Base-by-base conservation (phyloP, 2,113 vertebrate species). In the Sander lucioperca region DNA sequence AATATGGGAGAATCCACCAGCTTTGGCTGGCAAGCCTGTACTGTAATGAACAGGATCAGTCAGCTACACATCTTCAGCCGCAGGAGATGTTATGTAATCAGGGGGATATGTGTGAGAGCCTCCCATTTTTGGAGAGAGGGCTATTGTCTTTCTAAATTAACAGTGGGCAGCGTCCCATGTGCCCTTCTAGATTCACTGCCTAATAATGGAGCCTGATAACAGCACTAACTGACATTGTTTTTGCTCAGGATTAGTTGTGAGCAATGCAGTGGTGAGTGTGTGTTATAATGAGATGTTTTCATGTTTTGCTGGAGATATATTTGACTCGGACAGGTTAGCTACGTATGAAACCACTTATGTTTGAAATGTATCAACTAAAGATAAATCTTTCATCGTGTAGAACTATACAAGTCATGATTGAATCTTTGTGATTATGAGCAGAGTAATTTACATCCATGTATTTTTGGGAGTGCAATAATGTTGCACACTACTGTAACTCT, bases 61-160 rank as follows among this genome's bases (percentile, higher is more conserved):
- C 61, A 62, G 72, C 79, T 74, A 45, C 62, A 61, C 33, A 74
- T 77, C 71, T 68, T 75, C 48, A 70, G 63, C 84, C 25, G 50
- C 67, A 80, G 65, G 1, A 83, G 54, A 27, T 56, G n/a, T 93
- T 91, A 85, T 67, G 71, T 82, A 92, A 87, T 80, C 15, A 58
- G 56, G n/a, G 72, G 54, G 66, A 87, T 71, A 45, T 4, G 33
- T 77, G 56, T 43, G 11, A 67, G 18, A 0, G 23, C 27, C 11
- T 70, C 19, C n/a, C 33, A 57, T 59, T 90, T 84, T 86, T 64
- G 61, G 66, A 67, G 54, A 56, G 23, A 73, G 47, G 33, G 58
- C 23, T 67, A 77, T 56, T 80, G 54, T 74, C 58, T 88, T 90
- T 89, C 61, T 77, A 84, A 92, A 84, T 65, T 39, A 82, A 56